phyloP scores from a whole-genome alignment of 2,797 vertebrate genomes.

The Neosalanx taihuensis region DNA sequence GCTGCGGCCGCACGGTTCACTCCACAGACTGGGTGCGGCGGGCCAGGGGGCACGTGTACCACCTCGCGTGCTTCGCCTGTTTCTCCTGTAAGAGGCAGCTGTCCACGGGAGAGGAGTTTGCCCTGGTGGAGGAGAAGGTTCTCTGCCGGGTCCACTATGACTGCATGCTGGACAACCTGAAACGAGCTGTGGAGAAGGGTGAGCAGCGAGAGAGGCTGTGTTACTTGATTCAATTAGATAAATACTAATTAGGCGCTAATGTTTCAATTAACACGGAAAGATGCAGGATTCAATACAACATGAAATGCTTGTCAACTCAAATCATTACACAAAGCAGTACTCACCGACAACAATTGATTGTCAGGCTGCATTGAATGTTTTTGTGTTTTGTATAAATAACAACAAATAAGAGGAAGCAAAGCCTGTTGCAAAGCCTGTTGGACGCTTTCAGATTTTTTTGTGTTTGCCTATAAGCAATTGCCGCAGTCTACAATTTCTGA shows the following conservation, averaged over 20 bases:
- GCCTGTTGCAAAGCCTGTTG: no score
- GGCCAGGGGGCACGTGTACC: conserved; percentile 92
- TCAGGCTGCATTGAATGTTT: no score
- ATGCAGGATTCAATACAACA: no score
- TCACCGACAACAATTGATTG: no score
- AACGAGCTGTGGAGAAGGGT: conserved; percentile 92
- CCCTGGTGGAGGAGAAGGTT: conserved; percentile 91
- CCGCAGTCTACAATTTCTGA: not conserved
- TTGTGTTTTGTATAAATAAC: not conserved
- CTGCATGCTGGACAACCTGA: conserved; percentile 94
- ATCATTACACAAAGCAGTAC: not conserved
- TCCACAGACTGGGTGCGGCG: conserved; percentile 95
- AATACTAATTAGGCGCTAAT: not conserved
- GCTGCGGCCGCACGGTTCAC: conserved; percentile 90
- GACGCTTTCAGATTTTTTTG: no score
- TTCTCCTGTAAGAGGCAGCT: conserved; percentile 96
- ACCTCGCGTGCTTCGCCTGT: conserved; percentile 95
- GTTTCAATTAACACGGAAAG: no score
- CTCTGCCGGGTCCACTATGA: conserved; percentile 92
- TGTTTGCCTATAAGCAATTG: no score
- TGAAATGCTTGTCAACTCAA: not conserved
- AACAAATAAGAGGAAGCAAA: not conserved
- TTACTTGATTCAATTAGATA: not conserved
- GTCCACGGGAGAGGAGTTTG: conserved; percentile 94
- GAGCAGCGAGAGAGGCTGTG: conserved; percentile 39